Percentiles rank a stretch among this genome's conserved stretches.
These are phyloP conservation scores for Papilio demoleus DNA, from an alignment of 2,888 invertebrate species.

Conservation along the genomic window DNA sequence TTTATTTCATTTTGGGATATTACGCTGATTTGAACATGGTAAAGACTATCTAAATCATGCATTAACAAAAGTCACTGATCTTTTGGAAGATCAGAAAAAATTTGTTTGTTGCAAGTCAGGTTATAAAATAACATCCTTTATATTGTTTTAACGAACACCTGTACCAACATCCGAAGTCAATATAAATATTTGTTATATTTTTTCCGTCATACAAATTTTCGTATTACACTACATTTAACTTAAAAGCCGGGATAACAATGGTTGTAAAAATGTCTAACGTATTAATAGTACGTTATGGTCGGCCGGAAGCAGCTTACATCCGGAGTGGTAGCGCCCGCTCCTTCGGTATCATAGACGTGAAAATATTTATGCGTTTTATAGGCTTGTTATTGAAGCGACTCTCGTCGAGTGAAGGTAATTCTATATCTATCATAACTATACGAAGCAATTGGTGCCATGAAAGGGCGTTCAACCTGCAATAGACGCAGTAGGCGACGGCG, in stretches of 20 bases:
- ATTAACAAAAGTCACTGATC: background rate
- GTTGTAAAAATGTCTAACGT: slow-evolving; percentile 5
- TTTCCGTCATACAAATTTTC: background rate
- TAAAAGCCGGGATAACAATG: background rate
- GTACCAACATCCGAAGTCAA: slow-evolving; percentile 18
- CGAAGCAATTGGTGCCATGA: slow-evolving; percentile 66
- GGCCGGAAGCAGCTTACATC: slow-evolving; percentile 32
- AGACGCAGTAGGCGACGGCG: slow-evolving; percentile 52
- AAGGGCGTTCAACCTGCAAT: slow-evolving; percentile 78
- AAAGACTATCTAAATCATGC: background rate
- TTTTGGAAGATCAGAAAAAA: background rate
- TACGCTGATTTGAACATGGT: background rate
- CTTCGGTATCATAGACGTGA: slow-evolving; percentile 33
- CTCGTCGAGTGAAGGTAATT: slow-evolving; percentile 47
- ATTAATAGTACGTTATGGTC: slow-evolving; percentile 4
- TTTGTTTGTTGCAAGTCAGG: background rate
- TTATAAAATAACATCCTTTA: slow-evolving; percentile 14
- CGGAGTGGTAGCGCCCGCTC: slow-evolving; percentile 25
- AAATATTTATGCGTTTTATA: slow-evolving; percentile 35
- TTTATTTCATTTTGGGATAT: background rate
- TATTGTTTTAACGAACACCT: background rate
- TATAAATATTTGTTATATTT: slow-evolving; percentile 19
- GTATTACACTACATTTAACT: background rate
- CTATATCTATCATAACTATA: slow-evolving; percentile 48
- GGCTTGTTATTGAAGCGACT: slow-evolving; percentile 30